phyloP scores from a whole-genome alignment of 30 jellyfish, hydroid and myxozoan genomes.

The Phacellophora camtschatica region DNA sequence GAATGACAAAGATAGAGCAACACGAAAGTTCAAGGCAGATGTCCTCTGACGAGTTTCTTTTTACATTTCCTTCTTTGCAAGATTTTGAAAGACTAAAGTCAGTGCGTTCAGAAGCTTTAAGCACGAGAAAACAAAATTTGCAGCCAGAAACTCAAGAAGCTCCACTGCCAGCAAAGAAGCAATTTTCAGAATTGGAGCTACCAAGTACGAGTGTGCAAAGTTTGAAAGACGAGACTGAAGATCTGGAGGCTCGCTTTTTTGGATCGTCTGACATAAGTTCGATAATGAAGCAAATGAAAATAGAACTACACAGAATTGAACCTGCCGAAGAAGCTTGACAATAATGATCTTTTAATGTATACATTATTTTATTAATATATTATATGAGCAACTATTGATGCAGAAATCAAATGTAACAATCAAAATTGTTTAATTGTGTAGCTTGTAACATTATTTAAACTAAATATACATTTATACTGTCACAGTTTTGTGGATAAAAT shows the following conservation, averaged over 20 bases:
- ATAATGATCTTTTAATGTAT: too few relatives aligned
- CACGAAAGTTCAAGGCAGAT: neutral
- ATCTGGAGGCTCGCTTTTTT: too few relatives aligned
- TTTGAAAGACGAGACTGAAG: too few relatives aligned
- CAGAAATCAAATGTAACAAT: too few relatives aligned
- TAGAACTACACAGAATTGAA: neutral
- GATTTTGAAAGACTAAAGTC: slow-evolving; percentile 10
- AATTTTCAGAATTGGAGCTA: too few relatives aligned
- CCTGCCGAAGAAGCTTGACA: too few relatives aligned
- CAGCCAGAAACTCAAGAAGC: neutral
- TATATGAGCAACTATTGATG: neutral
- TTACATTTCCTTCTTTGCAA: slow-evolving; percentile 42
- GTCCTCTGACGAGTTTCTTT: neutral
- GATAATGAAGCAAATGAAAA: slow-evolving; percentile 11
- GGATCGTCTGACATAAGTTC: slow-evolving; percentile 1
- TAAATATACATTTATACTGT: too few relatives aligned
- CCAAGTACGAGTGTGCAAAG: too few relatives aligned
- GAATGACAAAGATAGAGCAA: slow-evolving; percentile 9
- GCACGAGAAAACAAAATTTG: neutral
- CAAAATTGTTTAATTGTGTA: too few relatives aligned
- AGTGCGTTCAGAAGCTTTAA: slow-evolving; percentile 32
- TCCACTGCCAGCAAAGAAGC: too few relatives aligned
- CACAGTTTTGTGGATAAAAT: too few relatives aligned
- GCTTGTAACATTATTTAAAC: too few relatives aligned
- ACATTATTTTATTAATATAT: neutral